Base-by-base conservation (phyloP, 2,113 vertebrate species). In the Camelus dromedarius region DNA sequence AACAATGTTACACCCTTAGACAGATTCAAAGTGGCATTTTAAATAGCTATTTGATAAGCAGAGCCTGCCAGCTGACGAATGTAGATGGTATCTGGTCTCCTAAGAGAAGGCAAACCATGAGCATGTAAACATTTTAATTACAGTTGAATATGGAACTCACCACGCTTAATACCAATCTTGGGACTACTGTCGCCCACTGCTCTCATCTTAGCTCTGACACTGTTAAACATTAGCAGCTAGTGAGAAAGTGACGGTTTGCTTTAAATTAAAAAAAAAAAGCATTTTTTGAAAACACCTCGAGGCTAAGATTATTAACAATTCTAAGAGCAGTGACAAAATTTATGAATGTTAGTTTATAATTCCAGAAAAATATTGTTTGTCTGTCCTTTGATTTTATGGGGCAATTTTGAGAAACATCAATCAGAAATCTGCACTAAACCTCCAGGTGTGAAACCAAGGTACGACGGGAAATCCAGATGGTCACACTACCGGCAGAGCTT, bases 301-400 rank as follows among this genome's bases (percentile, higher is more conserved):
- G 50, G 90, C 89, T 80, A 60, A 89, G 69, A 72, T 90, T 58
- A 96, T 90, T 58, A 96, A 95, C 56, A n/a, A 89, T 96, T 87
- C 69, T 81, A 93, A 91, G 96, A 89, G 60, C 86, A 86, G 50
- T 73, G 72, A 79, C 38, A 86, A 93, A 81, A 93, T 20, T 91
- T 79, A 85, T 66, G 69, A 80, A 81, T 86, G 72, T 66, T 89
- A 83, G 0, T 89, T 96, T 80, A 83, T 66, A 93, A 87, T 97
- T 92, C 91, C 75, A 52, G 77, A 91, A 97, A 94, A 97, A 93
- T 91, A 86, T 38, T 96, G 70, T 96, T 91, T 30, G 1, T 79
- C 91, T 92, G 75, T 80, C 95, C 77, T 98, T 97, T 95, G 77
- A 89, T 96, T 96, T 94, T 93, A 97, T 50, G 91, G 94, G 93